Evolutionary conservation across 2,113 vertebrate species (phyloP).

Genomic region (Melanerpes aurifrons): DNA sequence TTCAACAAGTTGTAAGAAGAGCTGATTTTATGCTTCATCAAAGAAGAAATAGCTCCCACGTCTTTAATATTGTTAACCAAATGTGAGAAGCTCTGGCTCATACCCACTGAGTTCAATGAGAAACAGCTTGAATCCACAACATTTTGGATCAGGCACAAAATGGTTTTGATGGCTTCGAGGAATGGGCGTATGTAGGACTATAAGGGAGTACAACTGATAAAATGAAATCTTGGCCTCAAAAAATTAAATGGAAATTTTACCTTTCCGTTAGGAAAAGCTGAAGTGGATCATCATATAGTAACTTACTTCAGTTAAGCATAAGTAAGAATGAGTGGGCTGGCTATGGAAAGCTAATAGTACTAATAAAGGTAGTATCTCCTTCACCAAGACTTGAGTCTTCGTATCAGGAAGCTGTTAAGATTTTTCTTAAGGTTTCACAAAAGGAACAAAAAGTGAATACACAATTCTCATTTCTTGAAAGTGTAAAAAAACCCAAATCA

Average conservation of each 20-base stretch:
- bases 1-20: background rate
- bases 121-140: background rate
- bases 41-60: background rate
- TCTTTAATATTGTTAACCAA: background rate
- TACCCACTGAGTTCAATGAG: background rate
- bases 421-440: background rate
- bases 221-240: background rate
- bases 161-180: constrained; percentile 1
- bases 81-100: background rate
- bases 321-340: background rate
- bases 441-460: background rate
- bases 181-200: background rate
- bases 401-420: background rate
- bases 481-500: background rate
- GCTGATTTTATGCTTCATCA: constrained; percentile 2
- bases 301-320: background rate
- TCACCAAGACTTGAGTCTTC: background rate
- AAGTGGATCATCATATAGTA: background rate
- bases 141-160: background rate
- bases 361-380: background rate
- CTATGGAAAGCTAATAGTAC: background rate
- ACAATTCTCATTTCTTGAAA: background rate
- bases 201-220: background rate
- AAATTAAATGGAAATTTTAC: background rate
- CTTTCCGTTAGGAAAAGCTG: background rate